Evolutionary conservation across 2,113 vertebrate genomes (phyloP).

Genomic region (Cyprinus carpio): DNA sequence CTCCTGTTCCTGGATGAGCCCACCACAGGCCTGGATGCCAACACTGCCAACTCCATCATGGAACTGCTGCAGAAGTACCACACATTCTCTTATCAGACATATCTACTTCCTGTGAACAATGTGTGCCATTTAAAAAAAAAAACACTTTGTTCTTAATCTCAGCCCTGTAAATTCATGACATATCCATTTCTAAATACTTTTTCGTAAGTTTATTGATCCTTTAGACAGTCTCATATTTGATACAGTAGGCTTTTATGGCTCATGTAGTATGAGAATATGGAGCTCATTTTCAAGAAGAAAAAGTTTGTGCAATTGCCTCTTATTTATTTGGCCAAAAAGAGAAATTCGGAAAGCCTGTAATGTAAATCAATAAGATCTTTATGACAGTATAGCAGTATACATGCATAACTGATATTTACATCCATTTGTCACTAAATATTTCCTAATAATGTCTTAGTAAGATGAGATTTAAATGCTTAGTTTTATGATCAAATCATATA

Average conservation of each 20-base stretch:
- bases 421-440: neutral
- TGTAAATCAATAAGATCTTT: neutral
- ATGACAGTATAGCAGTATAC: neutral
- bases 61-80: slow-evolving; percentile 71
- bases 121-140: neutral
- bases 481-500: neutral
- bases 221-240: neutral
- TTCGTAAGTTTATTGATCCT: neutral
- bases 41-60: slow-evolving; percentile 78
- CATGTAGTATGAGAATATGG: neutral
- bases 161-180: neutral
- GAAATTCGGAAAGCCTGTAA: neutral
- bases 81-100: neutral
- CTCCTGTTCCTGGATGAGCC: slow-evolving; percentile 81
- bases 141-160: neutral
- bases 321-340: neutral
- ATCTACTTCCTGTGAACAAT: neutral
- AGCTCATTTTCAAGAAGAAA: neutral
- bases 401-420: too few species aligned
- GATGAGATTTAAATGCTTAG: neutral
- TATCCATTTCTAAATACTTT: too few species aligned
- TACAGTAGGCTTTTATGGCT: neutral
- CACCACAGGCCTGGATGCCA: slow-evolving; percentile 79
- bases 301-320: neutral
- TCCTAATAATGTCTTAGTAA: neutral